phyloP scores from a whole-genome alignment of 2,888 invertebrate species.

The Leucania comma region DNA sequence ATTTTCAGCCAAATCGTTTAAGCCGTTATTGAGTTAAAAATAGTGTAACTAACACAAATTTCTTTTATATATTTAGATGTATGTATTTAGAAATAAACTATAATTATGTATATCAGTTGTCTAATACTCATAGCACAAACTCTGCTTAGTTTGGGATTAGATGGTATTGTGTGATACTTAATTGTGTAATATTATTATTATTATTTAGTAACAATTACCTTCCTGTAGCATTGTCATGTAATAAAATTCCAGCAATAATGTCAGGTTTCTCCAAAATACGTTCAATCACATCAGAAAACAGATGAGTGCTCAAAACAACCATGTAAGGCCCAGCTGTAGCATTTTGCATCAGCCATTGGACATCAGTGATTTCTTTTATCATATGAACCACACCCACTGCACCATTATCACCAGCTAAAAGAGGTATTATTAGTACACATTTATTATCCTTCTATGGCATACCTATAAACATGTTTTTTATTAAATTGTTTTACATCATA shows the following conservation, averaged over 20 bases:
- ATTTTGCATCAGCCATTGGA: slow-evolving; percentile 93
- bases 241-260: slow-evolving; percentile 92
- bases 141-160: too few relatives aligned
- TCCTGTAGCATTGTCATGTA: slow-evolving; percentile 88
- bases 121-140: too few relatives aligned
- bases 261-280: slow-evolving; percentile 88
- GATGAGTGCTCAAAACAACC: slow-evolving; percentile 92
- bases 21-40: too few relatives aligned
- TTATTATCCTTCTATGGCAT: background rate
- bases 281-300: slow-evolving; percentile 90
- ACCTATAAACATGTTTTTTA: background rate
- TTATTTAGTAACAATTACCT: slow-evolving; percentile 70
- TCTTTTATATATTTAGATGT: too few relatives aligned
- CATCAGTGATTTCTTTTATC: slow-evolving; percentile 92
- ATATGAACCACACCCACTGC: slow-evolving; percentile 96
- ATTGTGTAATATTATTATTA: too few relatives aligned
- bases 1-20: too few relatives aligned
- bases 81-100: too few relatives aligned
- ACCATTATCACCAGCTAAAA: slow-evolving; percentile 93
- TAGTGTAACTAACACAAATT: too few relatives aligned
- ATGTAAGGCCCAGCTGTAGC: slow-evolving; percentile 96
- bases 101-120: too few relatives aligned
- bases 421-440: background rate
- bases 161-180: too few relatives aligned
- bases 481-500: background rate